phyloP scores from a whole-genome alignment of 2,113 vertebrate genomes.

The Charadrius vociferus region DNA sequence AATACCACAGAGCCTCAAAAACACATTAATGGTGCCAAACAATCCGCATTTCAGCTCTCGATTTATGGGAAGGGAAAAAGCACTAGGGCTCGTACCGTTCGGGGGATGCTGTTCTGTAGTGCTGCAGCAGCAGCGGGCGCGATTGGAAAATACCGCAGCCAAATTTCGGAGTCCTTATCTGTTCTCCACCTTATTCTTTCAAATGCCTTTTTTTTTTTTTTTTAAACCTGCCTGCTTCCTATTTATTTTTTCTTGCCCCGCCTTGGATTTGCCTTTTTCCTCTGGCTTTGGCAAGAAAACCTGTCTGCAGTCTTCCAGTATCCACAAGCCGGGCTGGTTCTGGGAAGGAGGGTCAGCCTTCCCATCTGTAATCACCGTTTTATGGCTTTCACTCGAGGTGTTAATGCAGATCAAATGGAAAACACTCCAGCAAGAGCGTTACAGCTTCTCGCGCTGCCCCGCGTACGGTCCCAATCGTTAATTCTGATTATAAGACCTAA shows the following conservation, averaged over 20 bases:
- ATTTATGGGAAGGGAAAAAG: constrained; percentile 48
- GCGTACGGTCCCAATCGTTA: constrained; percentile 71
- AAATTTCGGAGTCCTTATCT: neutral
- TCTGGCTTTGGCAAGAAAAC: neutral
- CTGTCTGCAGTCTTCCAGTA: neutral
- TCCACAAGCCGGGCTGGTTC: constrained; percentile 48
- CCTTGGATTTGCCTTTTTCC: neutral
- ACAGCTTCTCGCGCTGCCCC: constrained; percentile 48
- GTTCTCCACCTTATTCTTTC: neutral
- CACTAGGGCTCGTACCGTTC: neutral
- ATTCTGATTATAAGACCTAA: constrained; percentile 80
- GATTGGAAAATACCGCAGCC: neutral
- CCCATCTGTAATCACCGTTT: constrained; percentile 77
- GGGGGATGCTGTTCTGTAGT: neutral
- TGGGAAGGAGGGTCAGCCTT: constrained; percentile 70
- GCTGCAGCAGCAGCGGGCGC: neutral
- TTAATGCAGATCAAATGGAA: constrained; percentile 85
- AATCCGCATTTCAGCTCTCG: constrained; percentile 8
- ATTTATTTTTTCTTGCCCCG: neutral
- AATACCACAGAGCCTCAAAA: constrained; percentile 58
- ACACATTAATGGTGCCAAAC: constrained; percentile 45
- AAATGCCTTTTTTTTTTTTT: neutral
- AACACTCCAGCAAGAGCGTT: constrained; percentile 75
- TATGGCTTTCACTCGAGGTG: constrained; percentile 82
- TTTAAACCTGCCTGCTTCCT: neutral